phyloP scores from a whole-genome alignment of 2,113 vertebrate genomes.

The Cettia cetti region DNA sequence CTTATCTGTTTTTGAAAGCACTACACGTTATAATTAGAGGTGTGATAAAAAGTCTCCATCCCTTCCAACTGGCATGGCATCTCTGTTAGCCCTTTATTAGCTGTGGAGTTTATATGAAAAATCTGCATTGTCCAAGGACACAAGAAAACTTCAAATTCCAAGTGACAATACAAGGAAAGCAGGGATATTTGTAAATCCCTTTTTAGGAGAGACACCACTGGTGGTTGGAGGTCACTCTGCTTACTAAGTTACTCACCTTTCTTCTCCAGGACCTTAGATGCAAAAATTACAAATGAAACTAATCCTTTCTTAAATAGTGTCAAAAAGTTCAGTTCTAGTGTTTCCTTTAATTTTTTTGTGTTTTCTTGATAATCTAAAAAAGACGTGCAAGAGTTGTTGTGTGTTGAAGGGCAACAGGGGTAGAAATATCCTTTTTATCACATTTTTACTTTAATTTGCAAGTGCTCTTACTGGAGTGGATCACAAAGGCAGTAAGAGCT shows the following conservation, averaged over 20 bases:
- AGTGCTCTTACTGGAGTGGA: not conserved
- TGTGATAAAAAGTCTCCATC: not conserved
- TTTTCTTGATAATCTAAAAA: not conserved
- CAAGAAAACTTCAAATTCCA: not conserved
- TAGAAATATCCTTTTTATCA: not conserved
- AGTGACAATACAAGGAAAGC: not conserved
- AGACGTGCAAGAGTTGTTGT: fast-evolving
- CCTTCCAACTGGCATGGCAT: not conserved
- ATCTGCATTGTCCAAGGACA: not conserved
- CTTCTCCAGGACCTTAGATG: not conserved
- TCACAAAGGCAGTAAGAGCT: not conserved
- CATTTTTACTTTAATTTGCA: not conserved
- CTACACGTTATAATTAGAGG: not conserved
- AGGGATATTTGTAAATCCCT: not conserved
- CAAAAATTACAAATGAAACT: not conserved
- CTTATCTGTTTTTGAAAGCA: not conserved
- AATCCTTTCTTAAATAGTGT: not conserved
- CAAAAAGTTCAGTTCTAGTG: not conserved
- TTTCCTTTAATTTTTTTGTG: not conserved
- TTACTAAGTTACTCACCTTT: not conserved
- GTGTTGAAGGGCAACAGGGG: not conserved
- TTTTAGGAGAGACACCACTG: not conserved
- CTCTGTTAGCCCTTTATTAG: not conserved
- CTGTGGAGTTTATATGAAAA: not conserved
- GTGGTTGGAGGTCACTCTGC: not conserved